Percentiles rank a stretch among this genome's conserved stretches.
phyloP scores from a whole-genome alignment of 2,797 vertebrate species.

The Buceros bicornis region DNA sequence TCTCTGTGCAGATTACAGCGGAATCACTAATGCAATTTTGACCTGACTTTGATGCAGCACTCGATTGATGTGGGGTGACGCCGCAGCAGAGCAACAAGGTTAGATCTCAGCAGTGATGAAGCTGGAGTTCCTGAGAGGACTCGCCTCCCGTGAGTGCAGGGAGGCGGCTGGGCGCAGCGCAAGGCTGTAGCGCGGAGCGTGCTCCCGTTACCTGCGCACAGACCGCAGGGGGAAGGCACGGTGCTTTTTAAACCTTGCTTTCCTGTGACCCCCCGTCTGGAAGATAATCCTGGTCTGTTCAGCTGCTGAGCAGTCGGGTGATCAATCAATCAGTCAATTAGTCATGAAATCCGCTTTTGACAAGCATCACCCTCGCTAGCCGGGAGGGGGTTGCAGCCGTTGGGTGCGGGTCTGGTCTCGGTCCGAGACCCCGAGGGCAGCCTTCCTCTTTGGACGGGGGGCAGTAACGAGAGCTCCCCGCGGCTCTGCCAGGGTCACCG shows the following conservation, averaged over 20 bases:
- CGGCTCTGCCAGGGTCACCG: not conserved
- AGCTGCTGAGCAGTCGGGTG: not conserved
- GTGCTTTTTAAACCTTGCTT: not conserved
- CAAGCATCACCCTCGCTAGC: not conserved
- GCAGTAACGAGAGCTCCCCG: fast-evolving
- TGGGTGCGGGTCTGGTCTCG: fast-evolving
- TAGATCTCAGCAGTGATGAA: not conserved
- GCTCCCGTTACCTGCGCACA: not conserved
- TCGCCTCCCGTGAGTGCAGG: not conserved
- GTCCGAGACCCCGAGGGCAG: fast-evolving
- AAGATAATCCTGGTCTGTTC: not conserved
- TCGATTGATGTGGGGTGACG: not conserved
- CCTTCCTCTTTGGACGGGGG: not conserved
- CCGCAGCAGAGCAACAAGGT: conserved; percentile 9
- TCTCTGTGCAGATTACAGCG: conserved; percentile 21
- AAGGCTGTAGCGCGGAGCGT: not conserved
- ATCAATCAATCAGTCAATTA: not conserved
- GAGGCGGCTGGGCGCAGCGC: not conserved
- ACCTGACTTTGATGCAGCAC: conserved; percentile 27
- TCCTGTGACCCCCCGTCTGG: too few relatives aligned
- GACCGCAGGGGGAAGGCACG: not conserved
- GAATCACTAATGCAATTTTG: conserved; percentile 42
- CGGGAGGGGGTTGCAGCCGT: fast-evolving
- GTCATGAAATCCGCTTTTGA: not conserved
- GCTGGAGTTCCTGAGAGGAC: not conserved